Conservation (phyloP, 2,888 invertebrate genomes). For the Caenorhabditis zanzibari region DNA sequence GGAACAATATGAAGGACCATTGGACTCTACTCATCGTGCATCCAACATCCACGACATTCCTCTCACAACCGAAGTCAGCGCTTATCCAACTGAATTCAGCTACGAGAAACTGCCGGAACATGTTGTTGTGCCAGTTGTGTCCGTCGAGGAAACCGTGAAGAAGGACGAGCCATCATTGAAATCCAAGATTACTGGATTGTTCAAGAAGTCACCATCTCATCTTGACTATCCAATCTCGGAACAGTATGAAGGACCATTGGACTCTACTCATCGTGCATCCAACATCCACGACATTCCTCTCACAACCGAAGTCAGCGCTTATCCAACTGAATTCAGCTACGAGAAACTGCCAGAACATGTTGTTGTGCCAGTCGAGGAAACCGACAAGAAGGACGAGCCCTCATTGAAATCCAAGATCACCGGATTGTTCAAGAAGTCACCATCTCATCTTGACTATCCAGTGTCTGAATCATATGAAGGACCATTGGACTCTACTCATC, state of each 20-base stretch:
- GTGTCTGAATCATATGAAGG: slow-evolving; percentile 65
- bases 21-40: slow-evolving; percentile 32
- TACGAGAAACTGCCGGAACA: slow-evolving; percentile 51
- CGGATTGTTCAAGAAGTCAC: slow-evolving; percentile 65
- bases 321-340: slow-evolving; percentile 54
- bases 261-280: slow-evolving; percentile 42
- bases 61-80: slow-evolving; percentile 53
- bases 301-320: slow-evolving; percentile 68
- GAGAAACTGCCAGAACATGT: slow-evolving; percentile 47
- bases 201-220: slow-evolving; percentile 40
- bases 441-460: slow-evolving; percentile 73
- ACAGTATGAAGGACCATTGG: slow-evolving; percentile 63
- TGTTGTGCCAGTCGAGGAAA: slow-evolving; percentile 3
- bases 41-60: slow-evolving; percentile 66
- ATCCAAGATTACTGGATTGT: slow-evolving; percentile 50
- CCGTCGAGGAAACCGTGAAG: slow-evolving; percentile 29
- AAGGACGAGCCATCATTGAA: slow-evolving; percentile 53
- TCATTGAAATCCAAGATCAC: slow-evolving; percentile 1
- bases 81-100: slow-evolving; percentile 37
- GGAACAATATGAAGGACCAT: slow-evolving; percentile 42
- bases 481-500: slow-evolving; percentile 55
- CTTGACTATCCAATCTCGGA: slow-evolving; percentile 49
- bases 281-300: slow-evolving; percentile 70
- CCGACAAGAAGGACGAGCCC: slow-evolving; percentile 5
- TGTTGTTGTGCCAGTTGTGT: slow-evolving; percentile 4